Evolutionary conservation across 2,888 invertebrate genomes (phyloP), one percentile per base, ranked within the genome.

Genomic region (Agrotis clavis): DNA sequence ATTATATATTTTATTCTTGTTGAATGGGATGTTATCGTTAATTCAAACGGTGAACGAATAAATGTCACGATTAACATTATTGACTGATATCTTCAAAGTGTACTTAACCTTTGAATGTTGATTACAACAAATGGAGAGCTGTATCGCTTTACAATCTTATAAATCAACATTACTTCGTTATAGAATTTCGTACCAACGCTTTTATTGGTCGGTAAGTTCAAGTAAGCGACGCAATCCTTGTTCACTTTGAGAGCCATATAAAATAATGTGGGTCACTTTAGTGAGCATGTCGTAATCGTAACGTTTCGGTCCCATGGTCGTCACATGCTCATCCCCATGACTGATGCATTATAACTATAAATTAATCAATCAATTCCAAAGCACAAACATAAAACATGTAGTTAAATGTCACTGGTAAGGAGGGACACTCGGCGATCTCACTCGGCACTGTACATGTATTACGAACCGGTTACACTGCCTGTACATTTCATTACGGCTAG

Each of bases 241-340:
- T 64, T 71, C 25, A 60, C 67, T 79, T 41, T 67, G 64, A 60
- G 61, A 68, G 67, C 54, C 71, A 70, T 74, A 80, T 77, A 74
- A 77, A 74, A 81, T 84, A 73, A 81, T 71, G 64, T 81, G 74
- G 79, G 84, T 84, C 78, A 82, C 65, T 84, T 67, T 63, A 81
- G 72, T 83, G 61, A 56, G 61, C 66, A 77, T 81, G 87, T 84
- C 76, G 85, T 85, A 85, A 86, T 76, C 72, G 72, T 83, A 67
- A 77, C 73, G 85, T 83, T 79, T 77, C 79, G 86, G 84, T 87
- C 67, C 74, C 72, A 79, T 79, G 83, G 72, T 76, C 77, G 73
- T 86, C 86, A 79, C 83, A 86, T 87, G 87, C 72, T 84, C 79
- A 79, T 83, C 80, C 82, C 87, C 87, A 87, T 87, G 87, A 87